A percentile compares a stretch with the other conserved stretches of the same genome.
Evolutionary conservation across 2,113 vertebrate species (phyloP).

Genomic region (Chaetorhynchus papuensis): DNA sequence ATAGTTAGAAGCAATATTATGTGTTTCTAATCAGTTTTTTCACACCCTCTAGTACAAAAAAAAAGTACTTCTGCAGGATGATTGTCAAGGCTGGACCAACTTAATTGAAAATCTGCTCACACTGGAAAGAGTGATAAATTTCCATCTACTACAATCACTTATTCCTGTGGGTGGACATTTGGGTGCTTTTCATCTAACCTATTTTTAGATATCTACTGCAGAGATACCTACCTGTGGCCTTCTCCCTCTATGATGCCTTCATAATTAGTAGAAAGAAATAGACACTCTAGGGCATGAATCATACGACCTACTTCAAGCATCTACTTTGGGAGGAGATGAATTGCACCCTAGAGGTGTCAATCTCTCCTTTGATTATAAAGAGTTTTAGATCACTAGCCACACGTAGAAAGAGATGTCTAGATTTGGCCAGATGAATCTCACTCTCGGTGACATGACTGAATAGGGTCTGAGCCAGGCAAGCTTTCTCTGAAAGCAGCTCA

Average conservation of each 20-base stretch:
- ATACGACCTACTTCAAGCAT: conserved; percentile 10
- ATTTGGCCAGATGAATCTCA: conserved; percentile 29
- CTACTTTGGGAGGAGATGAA: background rate
- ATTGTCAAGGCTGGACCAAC: background rate
- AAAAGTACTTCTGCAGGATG: background rate
- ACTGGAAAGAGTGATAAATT: background rate
- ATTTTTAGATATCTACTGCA: background rate
- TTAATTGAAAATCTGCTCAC: background rate
- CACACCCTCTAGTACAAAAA: background rate
- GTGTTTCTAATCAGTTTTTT: background rate
- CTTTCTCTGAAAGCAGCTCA: background rate
- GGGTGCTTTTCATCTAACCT: background rate
- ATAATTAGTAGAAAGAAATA: conserved; percentile 12
- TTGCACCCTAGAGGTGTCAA: conserved; percentile 1
- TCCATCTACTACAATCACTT: background rate
- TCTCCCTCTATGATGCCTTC: background rate
- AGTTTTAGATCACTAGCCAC: conserved; percentile 13
- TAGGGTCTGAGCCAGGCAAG: background rate
- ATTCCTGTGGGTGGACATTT: background rate
- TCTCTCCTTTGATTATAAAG: conserved; percentile 14
- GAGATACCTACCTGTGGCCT: background rate
- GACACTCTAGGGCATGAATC: background rate
- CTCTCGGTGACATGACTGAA: conserved; percentile 2
- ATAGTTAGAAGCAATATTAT: background rate
- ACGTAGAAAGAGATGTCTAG: background rate